These are phyloP conservation scores for Blomia tropicalis DNA, from an alignment of 2,888 invertebrate genomes.

Conservation along the genomic window DNA sequence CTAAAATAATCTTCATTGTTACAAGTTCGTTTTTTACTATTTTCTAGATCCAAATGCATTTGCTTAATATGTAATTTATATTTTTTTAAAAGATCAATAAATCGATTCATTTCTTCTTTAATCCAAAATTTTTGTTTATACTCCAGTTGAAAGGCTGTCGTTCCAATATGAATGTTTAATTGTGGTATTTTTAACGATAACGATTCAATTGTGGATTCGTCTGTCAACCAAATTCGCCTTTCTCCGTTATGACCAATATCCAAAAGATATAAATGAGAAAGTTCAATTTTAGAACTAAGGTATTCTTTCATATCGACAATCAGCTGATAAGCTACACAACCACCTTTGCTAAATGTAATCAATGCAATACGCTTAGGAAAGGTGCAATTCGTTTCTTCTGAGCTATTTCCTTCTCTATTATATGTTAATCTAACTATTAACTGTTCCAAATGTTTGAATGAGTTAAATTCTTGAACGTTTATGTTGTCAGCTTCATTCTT, in stretches of 20 bases:
- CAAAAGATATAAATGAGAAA: not conserved
- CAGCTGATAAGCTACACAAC: slow-evolving; percentile 77
- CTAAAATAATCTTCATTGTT: not conserved
- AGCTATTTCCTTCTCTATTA: not conserved
- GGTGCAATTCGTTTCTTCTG: slow-evolving; percentile 33
- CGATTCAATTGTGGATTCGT: not conserved
- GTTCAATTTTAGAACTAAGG: not conserved
- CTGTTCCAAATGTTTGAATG: not conserved
- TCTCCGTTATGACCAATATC: not conserved
- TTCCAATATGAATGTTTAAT: not conserved
- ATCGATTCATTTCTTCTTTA: not conserved
- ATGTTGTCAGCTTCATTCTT: not conserved
- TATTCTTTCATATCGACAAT: not conserved
- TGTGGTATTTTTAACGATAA: not conserved
- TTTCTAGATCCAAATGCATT: not conserved
- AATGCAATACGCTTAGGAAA: slow-evolving; percentile 37
- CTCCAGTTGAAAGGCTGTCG: slow-evolving; percentile 1
- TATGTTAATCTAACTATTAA: not conserved
- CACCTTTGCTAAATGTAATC: slow-evolving; percentile 81
- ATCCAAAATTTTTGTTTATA: not conserved
- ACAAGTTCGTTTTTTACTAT: not conserved
- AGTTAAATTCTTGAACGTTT: too few relatives aligned
- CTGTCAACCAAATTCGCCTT: not conserved
- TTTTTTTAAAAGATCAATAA: not conserved
- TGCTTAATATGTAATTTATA: not conserved